Evolutionary conservation across 2,113 vertebrate genomes (phyloP).

Genomic region (Sinocyclocheilus anophthalmus): DNA sequence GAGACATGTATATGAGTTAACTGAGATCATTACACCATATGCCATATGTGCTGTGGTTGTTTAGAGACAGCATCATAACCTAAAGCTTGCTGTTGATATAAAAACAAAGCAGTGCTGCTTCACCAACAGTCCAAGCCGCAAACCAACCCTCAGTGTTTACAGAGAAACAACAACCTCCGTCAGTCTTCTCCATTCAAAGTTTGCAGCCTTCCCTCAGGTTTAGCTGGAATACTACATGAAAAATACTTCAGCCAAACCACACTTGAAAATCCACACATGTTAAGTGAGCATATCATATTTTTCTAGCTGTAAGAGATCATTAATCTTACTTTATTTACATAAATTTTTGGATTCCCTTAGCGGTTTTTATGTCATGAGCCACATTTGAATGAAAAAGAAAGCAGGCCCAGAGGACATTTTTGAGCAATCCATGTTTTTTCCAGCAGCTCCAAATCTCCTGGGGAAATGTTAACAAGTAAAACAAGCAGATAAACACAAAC

Average conservation of each 20-base stretch:
- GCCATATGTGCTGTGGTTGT: slow-evolving; percentile 29
- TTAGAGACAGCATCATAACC: slow-evolving; percentile 43
- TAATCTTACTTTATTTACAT: slow-evolving; percentile 43
- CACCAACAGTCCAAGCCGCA: slow-evolving; percentile 49
- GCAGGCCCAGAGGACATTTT: not conserved
- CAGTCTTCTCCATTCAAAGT: slow-evolving; percentile 46
- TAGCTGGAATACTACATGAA: slow-evolving; percentile 28
- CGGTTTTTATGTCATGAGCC: slow-evolving; percentile 37
- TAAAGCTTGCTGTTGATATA: slow-evolving; percentile 70
- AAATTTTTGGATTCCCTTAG: not conserved
- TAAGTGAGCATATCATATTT: slow-evolving; percentile 33
- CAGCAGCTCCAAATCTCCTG: not conserved
- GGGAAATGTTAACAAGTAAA: slow-evolving; percentile 7
- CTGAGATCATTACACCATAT: slow-evolving; percentile 27
- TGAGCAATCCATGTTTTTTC: slow-evolving; percentile 16
- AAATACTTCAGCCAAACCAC: slow-evolving; percentile 22
- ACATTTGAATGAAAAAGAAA: slow-evolving; percentile 25
- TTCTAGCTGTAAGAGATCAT: slow-evolving; percentile 27
- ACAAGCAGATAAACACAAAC: slow-evolving; percentile 27
- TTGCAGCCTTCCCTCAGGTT: slow-evolving; percentile 48
- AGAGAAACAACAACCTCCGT: slow-evolving; percentile 65
- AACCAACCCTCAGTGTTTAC: slow-evolving; percentile 65
- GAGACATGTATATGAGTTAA: slow-evolving; percentile 35
- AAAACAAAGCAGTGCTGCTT: slow-evolving; percentile 68
- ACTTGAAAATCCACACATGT: not conserved